Base-by-base conservation (phyloP, 92 coral and sea anemone genomes). In the Bergia sp. region DNA sequence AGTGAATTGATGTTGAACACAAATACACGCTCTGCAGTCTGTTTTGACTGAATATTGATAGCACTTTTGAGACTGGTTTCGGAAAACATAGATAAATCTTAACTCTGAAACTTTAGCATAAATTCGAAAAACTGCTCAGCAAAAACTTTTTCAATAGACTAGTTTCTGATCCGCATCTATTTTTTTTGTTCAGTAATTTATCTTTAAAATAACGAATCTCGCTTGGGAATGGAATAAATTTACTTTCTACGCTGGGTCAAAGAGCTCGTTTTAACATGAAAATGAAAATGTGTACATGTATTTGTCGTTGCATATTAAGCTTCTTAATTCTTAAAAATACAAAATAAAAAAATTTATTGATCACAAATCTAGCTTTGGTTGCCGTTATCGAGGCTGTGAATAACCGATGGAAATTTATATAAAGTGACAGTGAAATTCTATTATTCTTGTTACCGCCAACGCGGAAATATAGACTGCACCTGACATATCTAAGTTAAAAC, bases 381-480 rank as follows among this genome's bases (percentile, higher is more conserved):
- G 23, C 7, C 29, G 23, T 20, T 4, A 18, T 21, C 20, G 23
- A 37, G 39, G 37, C 39, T 73, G 77, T 43, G 77, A 38, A 37
- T 36, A 73, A 37, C 77, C 77, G 18, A 36, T 13, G 77, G n/a
- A 73, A 73, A 73, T 73, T 73, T 29, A 29, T 29, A 29, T 29
- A 15, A 73, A 73, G 77, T 73, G 41, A 36, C 43, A 73, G 58
- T 73, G 77, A 73, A 73, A 73, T 73, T 38, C 69, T 61, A 61
- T 61, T 73, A 73, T 73, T 73, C 77, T 73, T 29, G 39, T 73
- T 15, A 9, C 40, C 77, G 40, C 77, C 77, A 73, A 73, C 77
- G 77, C 77, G 77, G 77, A 73, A 73, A 73, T 73, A 37, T 73
- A 23, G 5, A 18, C n/a, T 73, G 77, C 77, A 38, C 39, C 39